Evolutionary conservation across 2,888 invertebrate species (phyloP).

Genomic region (Seira sanloemensis): DNA sequence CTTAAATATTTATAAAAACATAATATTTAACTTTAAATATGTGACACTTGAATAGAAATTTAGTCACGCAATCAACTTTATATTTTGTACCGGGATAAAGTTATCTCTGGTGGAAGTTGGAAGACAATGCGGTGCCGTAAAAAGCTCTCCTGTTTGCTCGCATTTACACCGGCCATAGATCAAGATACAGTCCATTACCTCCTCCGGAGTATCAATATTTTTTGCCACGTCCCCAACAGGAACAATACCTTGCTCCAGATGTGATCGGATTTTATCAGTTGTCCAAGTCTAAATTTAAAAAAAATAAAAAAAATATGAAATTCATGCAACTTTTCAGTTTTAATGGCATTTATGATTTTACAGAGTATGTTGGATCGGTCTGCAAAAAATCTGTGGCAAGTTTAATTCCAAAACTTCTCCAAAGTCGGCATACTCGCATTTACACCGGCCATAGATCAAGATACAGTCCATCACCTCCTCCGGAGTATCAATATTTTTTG

Average conservation of each 20-base stretch:
- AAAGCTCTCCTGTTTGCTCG: constrained; percentile 78
- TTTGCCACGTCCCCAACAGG: constrained; percentile 78
- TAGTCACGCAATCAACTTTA: neutral
- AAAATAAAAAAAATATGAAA: neutral
- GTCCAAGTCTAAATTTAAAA: constrained; percentile 78
- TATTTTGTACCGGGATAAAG: constrained; percentile 46
- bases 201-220: constrained; percentile 78
- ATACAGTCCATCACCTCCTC: constrained; percentile 80
- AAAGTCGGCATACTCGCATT: too few species aligned
- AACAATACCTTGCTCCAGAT: constrained; percentile 79
- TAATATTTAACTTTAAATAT: too few species aligned
- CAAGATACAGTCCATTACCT: constrained; percentile 80
- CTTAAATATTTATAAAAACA: too few species aligned
- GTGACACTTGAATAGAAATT: too few species aligned
- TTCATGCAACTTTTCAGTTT: too few species aligned
- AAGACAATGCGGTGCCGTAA: constrained; percentile 79
- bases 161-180: constrained; percentile 80
- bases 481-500: constrained; percentile 78
- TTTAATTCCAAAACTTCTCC: neutral
- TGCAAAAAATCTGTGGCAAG: constrained; percentile 77
- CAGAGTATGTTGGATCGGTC: constrained; percentile 74
- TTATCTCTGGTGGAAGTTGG: constrained; percentile 76
- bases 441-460: constrained; percentile 79
- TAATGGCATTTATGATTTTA: neutral
- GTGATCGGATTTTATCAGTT: constrained; percentile 78